Evolutionary conservation across 2,888 invertebrate species (phyloP), one percentile per base, ranked within the genome.

Genomic region (Hemicrepidius hirtus): DNA sequence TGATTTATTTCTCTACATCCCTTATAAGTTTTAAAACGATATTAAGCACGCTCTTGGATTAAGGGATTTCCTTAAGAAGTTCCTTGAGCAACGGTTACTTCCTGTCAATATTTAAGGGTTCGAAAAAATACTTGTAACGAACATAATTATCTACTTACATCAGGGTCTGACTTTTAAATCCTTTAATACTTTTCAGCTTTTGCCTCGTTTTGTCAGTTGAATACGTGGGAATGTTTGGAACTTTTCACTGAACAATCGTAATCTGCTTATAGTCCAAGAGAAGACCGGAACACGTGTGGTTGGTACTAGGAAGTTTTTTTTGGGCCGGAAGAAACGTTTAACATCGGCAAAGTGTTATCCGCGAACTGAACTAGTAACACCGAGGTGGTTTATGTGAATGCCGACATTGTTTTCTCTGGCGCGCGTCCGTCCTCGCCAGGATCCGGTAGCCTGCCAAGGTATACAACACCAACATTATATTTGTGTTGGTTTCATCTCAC

Each of bases 371-470:
- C 81, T 80, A 80, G 71, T 74, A 79, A 77, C 79, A 78, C 78
- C 78, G 76, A 77, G 79, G 78, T 76, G 79, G 76, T 81, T 80
- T 80, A 80, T 80, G 78, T 81, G 81, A 79, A 79, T 79, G 78
- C 78, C 78, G 78, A 79, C 81, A 80, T 83, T 84, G 83, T 84
- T 84, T 84, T 83, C 82, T 81, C 82, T 83, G 82, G 82, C 83
- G 78, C 79, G 78, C 78, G 80, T 79, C 80, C 79, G 80, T 79
- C 79, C 78, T 77, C 75, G 71, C 68, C 76, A 69, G 75, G 75
- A 75, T 57, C 74, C 75, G 78, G 71, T 65, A 62, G 76, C 77
- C 77, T 78, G 82, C 81, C 81, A 82, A 82, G 80, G 81, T 81
- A 83, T 81, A 82, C 82, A 81, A 77, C 77, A 79, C 78, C 75